Base-by-base conservation (phyloP, 1,140 invertebrate genomes). In the Atopsyche davidsoni region DNA sequence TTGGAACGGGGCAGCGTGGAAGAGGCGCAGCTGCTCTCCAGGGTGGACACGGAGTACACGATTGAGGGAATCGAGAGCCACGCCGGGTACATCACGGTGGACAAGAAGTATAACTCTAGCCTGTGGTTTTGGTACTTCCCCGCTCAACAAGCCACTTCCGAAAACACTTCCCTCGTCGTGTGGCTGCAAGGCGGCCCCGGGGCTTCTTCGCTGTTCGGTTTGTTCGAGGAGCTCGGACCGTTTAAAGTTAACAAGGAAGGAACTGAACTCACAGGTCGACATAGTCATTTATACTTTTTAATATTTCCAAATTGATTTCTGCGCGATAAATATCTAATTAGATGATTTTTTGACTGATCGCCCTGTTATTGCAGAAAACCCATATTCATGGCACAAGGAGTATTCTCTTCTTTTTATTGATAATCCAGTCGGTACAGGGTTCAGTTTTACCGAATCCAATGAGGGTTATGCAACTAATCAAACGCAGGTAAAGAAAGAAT, bases 101-200 rank as follows among this genome's bases (percentile, higher is more conserved):
- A 91, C 59, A 79, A 83, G 55, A 62, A 77, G 31, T 85, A 75
- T 62, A 83, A 88, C 58, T 87, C 87, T 0, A 91, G 92, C 62
- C 75, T 91, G 54, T 92, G 89, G 70, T 92, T 92, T 66, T 92
- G 89, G 89, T 92, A 88, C 59, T 92, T 92, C 63, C 88, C 87
- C 1, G 81, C 87, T 0, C 64, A 75, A 38, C 61, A 66, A 6
- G 62, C 67, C 22, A 54, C 66, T 1, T 59, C 66, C 13, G 63
- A 73, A 58, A 65, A 72, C 7, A 82, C 82, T 2, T 88, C 89
- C 1, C 78, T 92, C 52, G 69, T 92, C 11, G 64, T 93, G 11
- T 94, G 90, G 90, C 75, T 93, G 1, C 88, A 93, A 73, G 90
- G 87, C 40, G 78, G 72, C 0, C 86, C 85, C 1, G 86, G 86